Evolutionary conservation across 2,797 vertebrate genomes (phyloP), one percentile per base, ranked within the genome.

Genomic region (Acipenser ruthenus): DNA sequence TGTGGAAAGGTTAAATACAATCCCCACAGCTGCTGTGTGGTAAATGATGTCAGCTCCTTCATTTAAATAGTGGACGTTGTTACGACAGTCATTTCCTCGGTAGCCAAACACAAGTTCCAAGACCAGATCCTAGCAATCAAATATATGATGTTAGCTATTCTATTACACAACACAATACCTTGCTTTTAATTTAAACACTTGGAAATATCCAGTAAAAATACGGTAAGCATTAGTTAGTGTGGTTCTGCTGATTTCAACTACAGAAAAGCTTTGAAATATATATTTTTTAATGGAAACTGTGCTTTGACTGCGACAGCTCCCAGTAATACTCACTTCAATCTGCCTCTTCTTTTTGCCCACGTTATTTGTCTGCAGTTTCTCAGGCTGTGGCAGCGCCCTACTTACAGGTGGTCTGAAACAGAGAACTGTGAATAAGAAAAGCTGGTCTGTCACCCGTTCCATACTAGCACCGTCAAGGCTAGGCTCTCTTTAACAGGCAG

Each of bases 281-380:
- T 37, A 37, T 37, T 2, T 37, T 37, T 37, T 37, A 37, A 37
- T 37, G 23, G 23, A 37, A 37, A 4, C 23, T 37, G 2, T 37
- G 23, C 23, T 37, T 2, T 3, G 23, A 37, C 23, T 37, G 23
- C 23, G 23, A 37, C 23, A 37, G 23, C 23, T 37, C 23, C 23
- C 23, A 37, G 23, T 2, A 37, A 37, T 37, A 37, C 23, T 37
- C 23, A 37, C 97, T 90, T 99, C 97, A 56, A 99, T 95, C 6
- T 94, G 94, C 76, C 93, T 93, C 87, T 98, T 98, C 84, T 98
- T 99, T 98, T 98, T 99, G 67, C 97, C 97, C 7, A 99, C 92
- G 1, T 99, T 99, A 76, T 99, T 99, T 73, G 95, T 98, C 80
- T 98, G 95, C 62, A 99, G 93, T 75, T 99, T 99, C 81, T 98